Conservation (phyloP, 2,797 vertebrate genomes). For the Holocentrus rufus region DNA sequence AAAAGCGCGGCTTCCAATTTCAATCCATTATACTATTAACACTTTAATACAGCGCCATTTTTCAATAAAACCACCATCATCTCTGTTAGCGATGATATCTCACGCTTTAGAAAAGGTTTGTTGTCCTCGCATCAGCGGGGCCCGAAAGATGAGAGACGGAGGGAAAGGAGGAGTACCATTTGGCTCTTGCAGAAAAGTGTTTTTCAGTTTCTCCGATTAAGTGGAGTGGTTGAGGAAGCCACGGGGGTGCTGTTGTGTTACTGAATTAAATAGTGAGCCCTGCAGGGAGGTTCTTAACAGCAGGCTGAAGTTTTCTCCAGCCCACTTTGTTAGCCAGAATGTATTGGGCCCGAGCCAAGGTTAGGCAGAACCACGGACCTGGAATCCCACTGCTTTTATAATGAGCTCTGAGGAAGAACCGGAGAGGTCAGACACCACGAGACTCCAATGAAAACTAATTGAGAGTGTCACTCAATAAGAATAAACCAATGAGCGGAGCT, state of each 20-base stretch:
- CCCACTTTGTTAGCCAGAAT: constrained; percentile 59
- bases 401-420: constrained; percentile 50
- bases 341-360: constrained; percentile 56
- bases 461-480: constrained; percentile 64
- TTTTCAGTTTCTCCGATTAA: constrained; percentile 49
- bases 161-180: constrained; percentile 23
- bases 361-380: constrained; percentile 23
- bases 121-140: constrained; percentile 35
- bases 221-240: constrained; percentile 53
- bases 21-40: not conserved
- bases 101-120: constrained; percentile 1
- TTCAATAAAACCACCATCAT: not conserved
- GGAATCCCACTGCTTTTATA: constrained; percentile 61
- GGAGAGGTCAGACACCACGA: constrained; percentile 55
- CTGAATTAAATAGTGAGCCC: constrained; percentile 65
- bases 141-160: constrained; percentile 21
- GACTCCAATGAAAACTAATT: constrained; percentile 64
- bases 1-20: not conserved
- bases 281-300: constrained; percentile 60
- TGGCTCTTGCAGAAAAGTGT: constrained; percentile 24
- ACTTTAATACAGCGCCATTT: constrained; percentile 1
- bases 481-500: constrained; percentile 53
- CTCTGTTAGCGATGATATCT: constrained; percentile 11
- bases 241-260: constrained; percentile 49
- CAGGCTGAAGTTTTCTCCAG: constrained; percentile 51